phyloP scores from a whole-genome alignment of 2,113 vertebrate genomes.

The Corapipo altera region DNA sequence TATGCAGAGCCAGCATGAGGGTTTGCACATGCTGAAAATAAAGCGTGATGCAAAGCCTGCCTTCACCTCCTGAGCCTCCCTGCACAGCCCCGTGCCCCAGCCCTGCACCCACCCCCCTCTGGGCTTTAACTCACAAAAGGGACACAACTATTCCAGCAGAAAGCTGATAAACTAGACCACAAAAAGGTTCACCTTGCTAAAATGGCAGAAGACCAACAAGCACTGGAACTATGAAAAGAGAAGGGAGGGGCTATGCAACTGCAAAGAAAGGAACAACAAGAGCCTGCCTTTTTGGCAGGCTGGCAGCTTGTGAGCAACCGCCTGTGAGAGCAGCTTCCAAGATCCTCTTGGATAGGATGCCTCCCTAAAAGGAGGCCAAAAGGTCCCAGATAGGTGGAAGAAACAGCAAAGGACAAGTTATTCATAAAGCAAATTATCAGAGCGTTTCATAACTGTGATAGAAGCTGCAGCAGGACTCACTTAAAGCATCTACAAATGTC shows the following conservation, averaged over 20 bases:
- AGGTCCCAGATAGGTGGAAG: not conserved
- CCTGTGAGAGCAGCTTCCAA: not conserved
- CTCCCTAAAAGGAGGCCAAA: not conserved
- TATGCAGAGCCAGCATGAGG: not conserved
- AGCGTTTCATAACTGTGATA: rapidly evolving
- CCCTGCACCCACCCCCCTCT: not conserved
- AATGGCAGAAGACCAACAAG: slow-evolving; percentile 24
- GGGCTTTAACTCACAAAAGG: not conserved
- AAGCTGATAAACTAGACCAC: not conserved
- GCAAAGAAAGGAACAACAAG: not conserved
- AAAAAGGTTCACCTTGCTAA: not conserved
- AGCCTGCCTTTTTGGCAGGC: not conserved
- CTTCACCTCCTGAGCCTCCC: not conserved
- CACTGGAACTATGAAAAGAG: not conserved
- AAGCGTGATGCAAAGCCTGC: rapidly evolving
- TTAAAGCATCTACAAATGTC: rapidly evolving
- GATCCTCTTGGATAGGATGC: not conserved
- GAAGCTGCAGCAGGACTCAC: not conserved
- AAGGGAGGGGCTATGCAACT: not conserved
- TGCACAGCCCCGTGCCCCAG: not conserved
- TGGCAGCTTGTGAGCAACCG: not conserved
- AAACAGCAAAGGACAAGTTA: not conserved
- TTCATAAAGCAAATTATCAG: not conserved
- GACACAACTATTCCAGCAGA: not conserved
- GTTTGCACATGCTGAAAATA: not conserved